A percentile compares a stretch with the other conserved stretches of the same genome.
phyloP scores from a whole-genome alignment of 2,113 vertebrate genomes.

The Crypturellus undulatus region DNA sequence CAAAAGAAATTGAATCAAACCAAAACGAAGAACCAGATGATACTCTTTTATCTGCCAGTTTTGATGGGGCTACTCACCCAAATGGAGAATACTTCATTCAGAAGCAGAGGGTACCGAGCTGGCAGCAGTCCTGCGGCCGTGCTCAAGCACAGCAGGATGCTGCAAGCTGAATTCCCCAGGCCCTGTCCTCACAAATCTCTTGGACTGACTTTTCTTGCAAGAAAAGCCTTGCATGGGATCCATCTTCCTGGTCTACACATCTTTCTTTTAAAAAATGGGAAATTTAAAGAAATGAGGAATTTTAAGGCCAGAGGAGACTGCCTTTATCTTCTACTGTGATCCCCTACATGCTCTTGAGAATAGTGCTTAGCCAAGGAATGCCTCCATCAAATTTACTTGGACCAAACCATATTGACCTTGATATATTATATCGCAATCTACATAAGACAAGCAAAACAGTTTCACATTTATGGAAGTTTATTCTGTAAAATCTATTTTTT shows the following conservation, averaged over 20 bases:
- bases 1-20: not conserved
- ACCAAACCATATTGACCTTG: conserved; percentile 23
- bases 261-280: not conserved
- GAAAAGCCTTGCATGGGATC: not conserved
- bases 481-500: not conserved
- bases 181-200: not conserved
- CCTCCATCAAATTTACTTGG: not conserved
- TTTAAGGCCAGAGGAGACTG: not conserved
- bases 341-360: not conserved
- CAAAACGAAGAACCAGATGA: not conserved
- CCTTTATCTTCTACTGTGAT: not conserved
- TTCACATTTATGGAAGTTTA: not conserved
- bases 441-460: not conserved
- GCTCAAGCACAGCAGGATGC: accelerated
- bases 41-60: not conserved
- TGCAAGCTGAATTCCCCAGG: not conserved
- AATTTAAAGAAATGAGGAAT: not conserved
- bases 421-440: not conserved
- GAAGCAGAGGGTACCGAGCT: not conserved
- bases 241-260: no score
- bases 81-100: not conserved
- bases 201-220: accelerated
- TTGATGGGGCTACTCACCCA: no score
- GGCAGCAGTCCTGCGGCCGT: not conserved
- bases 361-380: not conserved